These are phyloP conservation scores for Amia ocellicauda DNA, from an alignment of 2,113 vertebrate species.

Conservation along the genomic window DNA sequence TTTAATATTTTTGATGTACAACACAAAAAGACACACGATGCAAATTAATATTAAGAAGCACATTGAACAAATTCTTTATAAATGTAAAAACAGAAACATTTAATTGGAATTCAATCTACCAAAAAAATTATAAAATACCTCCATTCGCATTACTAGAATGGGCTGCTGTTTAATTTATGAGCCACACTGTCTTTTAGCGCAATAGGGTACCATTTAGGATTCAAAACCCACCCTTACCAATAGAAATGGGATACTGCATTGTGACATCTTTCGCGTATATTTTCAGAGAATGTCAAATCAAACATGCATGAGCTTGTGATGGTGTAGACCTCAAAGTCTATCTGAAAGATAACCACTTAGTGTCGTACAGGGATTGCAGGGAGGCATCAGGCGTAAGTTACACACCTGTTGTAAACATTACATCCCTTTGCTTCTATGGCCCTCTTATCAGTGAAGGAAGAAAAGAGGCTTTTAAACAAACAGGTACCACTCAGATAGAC, in stretches of 20 bases:
- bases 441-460: constrained; percentile 28
- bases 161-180: constrained; percentile 47
- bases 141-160: no score
- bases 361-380: constrained; percentile 11
- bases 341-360: constrained; percentile 28
- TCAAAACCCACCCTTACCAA: constrained; percentile 51
- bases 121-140: no score
- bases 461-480: constrained; percentile 34
- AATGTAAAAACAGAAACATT: no score
- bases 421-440: constrained; percentile 24
- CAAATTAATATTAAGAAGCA: no score
- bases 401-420: constrained; percentile 23
- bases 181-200: constrained; percentile 33
- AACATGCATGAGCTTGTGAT: constrained; percentile 63
- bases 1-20: no score
- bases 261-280: constrained; percentile 56
- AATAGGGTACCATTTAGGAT: constrained; percentile 63
- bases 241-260: constrained; percentile 55
- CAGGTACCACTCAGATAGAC: constrained; percentile 8
- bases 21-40: no score
- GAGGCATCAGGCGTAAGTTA: constrained; percentile 13
- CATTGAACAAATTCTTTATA: no score
- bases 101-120: no score
- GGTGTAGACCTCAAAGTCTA: constrained; percentile 43
- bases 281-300: constrained; percentile 65